phyloP scores from a whole-genome alignment of 2,113 vertebrate genomes.

The Myocastor coypus region DNA sequence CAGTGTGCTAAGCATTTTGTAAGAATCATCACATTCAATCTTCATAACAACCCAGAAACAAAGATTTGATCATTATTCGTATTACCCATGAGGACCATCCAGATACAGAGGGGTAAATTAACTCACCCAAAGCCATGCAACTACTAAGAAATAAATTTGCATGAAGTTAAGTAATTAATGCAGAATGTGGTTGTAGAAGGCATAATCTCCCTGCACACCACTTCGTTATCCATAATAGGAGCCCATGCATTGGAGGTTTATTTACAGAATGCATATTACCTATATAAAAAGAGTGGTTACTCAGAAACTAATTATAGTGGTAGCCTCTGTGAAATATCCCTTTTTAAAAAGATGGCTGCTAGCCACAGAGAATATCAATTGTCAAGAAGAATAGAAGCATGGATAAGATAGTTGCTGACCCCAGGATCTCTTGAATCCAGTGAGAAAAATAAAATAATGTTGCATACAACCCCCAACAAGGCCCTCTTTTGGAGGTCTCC shows the following conservation, averaged over 20 bases:
- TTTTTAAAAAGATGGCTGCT: not conserved
- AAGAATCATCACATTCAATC: not conserved
- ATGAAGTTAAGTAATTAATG: not conserved
- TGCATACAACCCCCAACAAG: not conserved
- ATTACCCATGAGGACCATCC: not conserved
- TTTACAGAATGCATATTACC: not conserved
- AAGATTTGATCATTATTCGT: not conserved
- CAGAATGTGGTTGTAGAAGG: too few species aligned
- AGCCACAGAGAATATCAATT: not conserved
- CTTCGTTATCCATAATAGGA: not conserved
- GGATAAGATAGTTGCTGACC: not conserved
- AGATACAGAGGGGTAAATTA: not conserved
- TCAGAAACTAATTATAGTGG: constrained; percentile 16
- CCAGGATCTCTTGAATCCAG: not conserved
- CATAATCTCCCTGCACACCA: not conserved
- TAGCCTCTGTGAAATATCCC: not conserved
- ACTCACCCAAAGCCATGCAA: not conserved
- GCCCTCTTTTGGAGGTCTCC: not conserved
- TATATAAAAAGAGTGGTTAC: not conserved
- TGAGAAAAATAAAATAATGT: constrained; percentile 11
- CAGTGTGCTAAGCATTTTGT: not conserved
- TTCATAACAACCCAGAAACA: not conserved
- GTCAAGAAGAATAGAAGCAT: not conserved
- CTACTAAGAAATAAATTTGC: not conserved
- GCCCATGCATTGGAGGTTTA: not conserved